Evolutionary conservation across 2,797 vertebrate species (phyloP).

Genomic region (Gambusia yucatana): DNA sequence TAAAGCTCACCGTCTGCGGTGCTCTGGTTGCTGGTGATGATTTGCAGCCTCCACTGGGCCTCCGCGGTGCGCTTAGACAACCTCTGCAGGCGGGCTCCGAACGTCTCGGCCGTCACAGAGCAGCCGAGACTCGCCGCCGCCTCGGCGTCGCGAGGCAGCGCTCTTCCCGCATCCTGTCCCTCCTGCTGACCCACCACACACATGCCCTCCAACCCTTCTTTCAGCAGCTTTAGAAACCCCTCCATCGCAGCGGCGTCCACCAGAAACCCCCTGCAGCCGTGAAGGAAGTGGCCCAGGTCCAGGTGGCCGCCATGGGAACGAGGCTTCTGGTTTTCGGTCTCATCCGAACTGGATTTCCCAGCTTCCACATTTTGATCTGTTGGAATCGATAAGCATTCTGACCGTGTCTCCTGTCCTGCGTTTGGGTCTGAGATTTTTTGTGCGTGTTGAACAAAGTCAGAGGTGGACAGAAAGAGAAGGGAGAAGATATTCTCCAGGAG

Average conservation of each 20-base stretch:
- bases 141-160: constrained; percentile 72
- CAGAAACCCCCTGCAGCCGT: constrained; percentile 86
- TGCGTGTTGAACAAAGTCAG: constrained; percentile 82
- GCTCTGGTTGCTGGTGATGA: constrained; percentile 88
- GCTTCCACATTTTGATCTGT: constrained; percentile 62
- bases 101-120: constrained; percentile 81
- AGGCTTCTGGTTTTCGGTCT: constrained; percentile 50
- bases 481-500: constrained; percentile 98
- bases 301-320: constrained; percentile 64
- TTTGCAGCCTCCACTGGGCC: constrained; percentile 94
- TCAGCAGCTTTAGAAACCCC: constrained; percentile 89
- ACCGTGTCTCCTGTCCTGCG: constrained; percentile 20
- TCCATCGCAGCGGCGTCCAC: constrained; percentile 85
- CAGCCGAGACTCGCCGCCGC: constrained; percentile 82
- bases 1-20: constrained; percentile 55
- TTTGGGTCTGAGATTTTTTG: constrained; percentile 33
- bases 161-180: constrained; percentile 73
- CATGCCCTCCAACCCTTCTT: constrained; percentile 88
- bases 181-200: constrained; percentile 82
- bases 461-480: constrained; percentile 89
- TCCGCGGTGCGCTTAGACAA: constrained; percentile 92
- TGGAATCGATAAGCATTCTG: constrained; percentile 8
- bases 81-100: constrained; percentile 83
- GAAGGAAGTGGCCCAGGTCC: constrained; percentile 85
- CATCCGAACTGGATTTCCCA: constrained; percentile 41